These are phyloP conservation scores for Phalacrocorax pelagicus DNA, from an alignment of 2,113 vertebrate genomes.

Conservation along the genomic window DNA sequence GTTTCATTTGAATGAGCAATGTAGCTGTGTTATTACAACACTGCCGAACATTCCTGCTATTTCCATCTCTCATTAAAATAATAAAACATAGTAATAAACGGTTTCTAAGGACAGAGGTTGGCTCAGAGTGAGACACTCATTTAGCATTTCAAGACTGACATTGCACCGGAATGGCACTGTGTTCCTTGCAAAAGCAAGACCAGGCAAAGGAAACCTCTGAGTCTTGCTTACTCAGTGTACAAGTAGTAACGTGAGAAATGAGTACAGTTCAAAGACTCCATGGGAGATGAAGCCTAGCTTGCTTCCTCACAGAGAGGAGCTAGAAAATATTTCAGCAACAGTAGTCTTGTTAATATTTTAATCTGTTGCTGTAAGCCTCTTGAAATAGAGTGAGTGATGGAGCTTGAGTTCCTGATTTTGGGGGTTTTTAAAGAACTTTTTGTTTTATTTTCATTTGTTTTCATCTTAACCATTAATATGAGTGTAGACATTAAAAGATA, in stretches of 20 bases:
- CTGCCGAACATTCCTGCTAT: not conserved
- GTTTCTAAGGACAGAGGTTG: not conserved
- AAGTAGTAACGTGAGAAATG: not conserved
- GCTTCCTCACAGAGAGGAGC: not conserved
- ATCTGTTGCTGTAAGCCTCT: not conserved
- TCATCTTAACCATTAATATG: not conserved
- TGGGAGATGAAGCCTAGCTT: not conserved
- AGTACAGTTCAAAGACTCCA: not conserved
- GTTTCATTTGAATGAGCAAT: slow-evolving; percentile 39
- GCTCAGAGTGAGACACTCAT: not conserved
- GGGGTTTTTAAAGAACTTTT: not conserved
- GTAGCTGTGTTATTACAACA: not conserved
- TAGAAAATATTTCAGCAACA: not conserved
- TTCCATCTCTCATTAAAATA: slow-evolving; percentile 20
- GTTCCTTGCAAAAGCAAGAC: not conserved
- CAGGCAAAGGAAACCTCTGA: not conserved
- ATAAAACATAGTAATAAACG: slow-evolving; percentile 4
- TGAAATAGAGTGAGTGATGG: not conserved
- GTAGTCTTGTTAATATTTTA: not conserved
- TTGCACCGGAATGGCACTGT: not conserved
- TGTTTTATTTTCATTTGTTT: not conserved
- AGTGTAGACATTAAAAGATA: not conserved
- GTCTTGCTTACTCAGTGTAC: not conserved
- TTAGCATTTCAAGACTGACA: not conserved
- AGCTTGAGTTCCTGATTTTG: not conserved